Evolutionary conservation across 2,888 invertebrate species (phyloP).

Genomic region (Watsonalla cultraria): DNA sequence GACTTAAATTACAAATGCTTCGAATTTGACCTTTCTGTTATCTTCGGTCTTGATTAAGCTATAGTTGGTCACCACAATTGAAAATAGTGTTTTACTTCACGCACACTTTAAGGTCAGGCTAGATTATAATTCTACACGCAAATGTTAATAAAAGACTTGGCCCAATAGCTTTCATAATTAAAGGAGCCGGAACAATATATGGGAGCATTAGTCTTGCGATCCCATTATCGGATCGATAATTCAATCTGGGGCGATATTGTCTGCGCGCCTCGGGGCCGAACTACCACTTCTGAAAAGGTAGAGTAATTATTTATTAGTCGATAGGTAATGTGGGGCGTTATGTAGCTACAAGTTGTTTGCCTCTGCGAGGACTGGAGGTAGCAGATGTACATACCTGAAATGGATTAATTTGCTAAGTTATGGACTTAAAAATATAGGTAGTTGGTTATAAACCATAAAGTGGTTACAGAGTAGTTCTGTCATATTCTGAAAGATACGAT

Average conservation of each 20-base stretch:
- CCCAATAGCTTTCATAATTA: slow-evolving; percentile 43
- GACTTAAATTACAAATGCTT: no score
- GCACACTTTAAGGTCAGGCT: background rate
- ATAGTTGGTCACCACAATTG: no score
- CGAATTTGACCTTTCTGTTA: no score
- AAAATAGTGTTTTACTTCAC: no score
- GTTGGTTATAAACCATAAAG: no score
- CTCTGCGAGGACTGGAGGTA: background rate
- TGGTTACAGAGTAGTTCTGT: no score
- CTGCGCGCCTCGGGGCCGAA: slow-evolving; percentile 44
- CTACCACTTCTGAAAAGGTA: slow-evolving; percentile 35
- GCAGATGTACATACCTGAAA: no score
- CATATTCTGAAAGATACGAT: no score
- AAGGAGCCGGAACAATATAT: slow-evolving; percentile 56
- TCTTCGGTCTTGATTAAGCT: no score
- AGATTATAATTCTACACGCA: background rate
- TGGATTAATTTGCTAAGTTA: no score
- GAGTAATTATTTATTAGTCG: slow-evolving; percentile 1
- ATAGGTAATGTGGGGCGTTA: background rate
- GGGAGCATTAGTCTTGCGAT: slow-evolving; percentile 56
- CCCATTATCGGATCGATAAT: slow-evolving; percentile 70
- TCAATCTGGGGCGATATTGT: slow-evolving; percentile 63
- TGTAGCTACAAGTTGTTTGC: background rate
- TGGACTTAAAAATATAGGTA: no score
- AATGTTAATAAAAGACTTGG: slow-evolving; percentile 28